phyloP scores from a whole-genome alignment of 2,113 vertebrate species.

The human region DNA sequence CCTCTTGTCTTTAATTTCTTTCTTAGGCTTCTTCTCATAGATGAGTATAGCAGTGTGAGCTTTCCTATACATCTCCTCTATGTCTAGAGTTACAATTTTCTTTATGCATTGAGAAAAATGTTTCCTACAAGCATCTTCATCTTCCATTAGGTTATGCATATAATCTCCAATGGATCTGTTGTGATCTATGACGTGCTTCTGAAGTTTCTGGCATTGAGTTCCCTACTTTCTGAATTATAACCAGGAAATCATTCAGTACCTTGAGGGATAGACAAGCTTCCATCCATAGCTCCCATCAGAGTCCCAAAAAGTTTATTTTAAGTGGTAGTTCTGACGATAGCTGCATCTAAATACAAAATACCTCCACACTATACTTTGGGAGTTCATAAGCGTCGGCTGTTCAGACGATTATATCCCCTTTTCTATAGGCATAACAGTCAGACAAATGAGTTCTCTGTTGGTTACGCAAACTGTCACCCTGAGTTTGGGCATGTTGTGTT shows the following conservation, averaged over 20 bases:
- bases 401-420: too few species aligned
- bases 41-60: not conserved
- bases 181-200: not conserved
- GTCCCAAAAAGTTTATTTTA: not conserved
- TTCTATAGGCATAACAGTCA: too few species aligned
- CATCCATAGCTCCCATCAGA: not conserved
- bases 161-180: not conserved
- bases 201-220: not conserved
- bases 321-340: not conserved
- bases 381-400: not conserved
- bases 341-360: not conserved
- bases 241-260: not conserved
- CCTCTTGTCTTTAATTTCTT: not conserved
- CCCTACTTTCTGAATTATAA: not conserved
- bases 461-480: not conserved
- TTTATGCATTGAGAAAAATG: not conserved
- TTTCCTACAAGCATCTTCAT: not conserved
- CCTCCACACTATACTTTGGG: not conserved
- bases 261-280: not conserved
- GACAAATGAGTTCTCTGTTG: not conserved
- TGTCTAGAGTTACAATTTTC: not conserved
- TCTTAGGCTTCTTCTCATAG: not conserved
- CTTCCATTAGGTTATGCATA: not conserved
- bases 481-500: too few species aligned
- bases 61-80: not conserved